These are phyloP conservation scores for Hydrotaea diabolus DNA, from an alignment of 2,888 invertebrate genomes.

Conservation along the genomic window DNA sequence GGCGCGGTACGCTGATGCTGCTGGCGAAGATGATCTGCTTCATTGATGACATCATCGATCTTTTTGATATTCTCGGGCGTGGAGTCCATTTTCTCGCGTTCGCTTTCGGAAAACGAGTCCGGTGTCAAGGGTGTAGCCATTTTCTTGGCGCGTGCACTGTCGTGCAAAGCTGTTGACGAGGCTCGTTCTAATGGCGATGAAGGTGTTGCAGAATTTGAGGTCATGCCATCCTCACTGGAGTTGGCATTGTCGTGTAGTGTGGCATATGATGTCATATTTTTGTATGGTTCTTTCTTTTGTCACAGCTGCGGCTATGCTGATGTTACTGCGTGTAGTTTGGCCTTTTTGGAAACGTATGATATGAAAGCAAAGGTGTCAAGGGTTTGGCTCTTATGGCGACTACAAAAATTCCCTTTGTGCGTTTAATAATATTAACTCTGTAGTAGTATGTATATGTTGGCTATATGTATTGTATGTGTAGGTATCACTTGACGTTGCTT, in stretches of 20 bases:
- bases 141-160: conserved; percentile 49
- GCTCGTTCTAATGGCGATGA: conserved; percentile 46
- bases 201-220: conserved; percentile 42
- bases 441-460: conserved; percentile 16
- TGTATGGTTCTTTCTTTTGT: background rate
- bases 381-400: conserved; percentile 27
- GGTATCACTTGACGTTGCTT: conserved; percentile 27
- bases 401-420: conserved; percentile 56
- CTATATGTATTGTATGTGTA: conserved; percentile 17
- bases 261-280: conserved; percentile 70
- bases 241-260: conserved; percentile 64
- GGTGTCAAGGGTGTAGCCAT: conserved; percentile 53
- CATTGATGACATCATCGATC: conserved; percentile 79
- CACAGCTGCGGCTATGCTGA: background rate
- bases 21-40: conserved; percentile 47
- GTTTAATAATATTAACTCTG: conserved; percentile 41
- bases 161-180: conserved; percentile 45
- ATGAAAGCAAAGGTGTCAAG: conserved; percentile 35
- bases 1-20: conserved; percentile 1
- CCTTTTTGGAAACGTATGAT: conserved; percentile 8
- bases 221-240: conserved; percentile 54
- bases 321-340: background rate
- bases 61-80: conserved; percentile 80
- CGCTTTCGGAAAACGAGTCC: conserved; percentile 75
- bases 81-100: conserved; percentile 79